A percentile compares a stretch with the other conserved stretches of the same genome.
phyloP scores from a whole-genome alignment of 1,140 invertebrate species.

The Parapsyche elsis region DNA sequence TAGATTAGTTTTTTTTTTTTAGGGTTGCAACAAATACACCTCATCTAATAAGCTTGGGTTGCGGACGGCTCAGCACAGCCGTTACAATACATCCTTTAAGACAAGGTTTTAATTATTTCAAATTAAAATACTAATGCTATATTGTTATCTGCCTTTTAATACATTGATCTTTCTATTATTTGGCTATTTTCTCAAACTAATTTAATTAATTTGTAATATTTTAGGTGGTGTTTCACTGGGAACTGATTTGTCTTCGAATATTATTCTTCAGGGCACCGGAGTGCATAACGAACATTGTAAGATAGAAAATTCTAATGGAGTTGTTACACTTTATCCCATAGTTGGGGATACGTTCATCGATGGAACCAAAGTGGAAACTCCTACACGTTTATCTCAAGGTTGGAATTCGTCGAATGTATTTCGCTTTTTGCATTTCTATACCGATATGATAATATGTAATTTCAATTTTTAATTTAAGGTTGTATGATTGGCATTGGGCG shows the following conservation, averaged over 20 bases:
- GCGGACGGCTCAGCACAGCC: slow-evolving; percentile 88
- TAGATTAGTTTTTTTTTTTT: slow-evolving; percentile 56
- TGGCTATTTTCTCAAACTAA: too few species aligned
- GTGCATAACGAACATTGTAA: slow-evolving; percentile 85
- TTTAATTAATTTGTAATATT: slow-evolving; percentile 58
- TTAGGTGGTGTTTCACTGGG: slow-evolving; percentile 81
- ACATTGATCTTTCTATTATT: too few species aligned
- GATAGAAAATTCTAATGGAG: slow-evolving; percentile 83
- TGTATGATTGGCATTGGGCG: slow-evolving; percentile 87
- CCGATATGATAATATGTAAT: slow-evolving; percentile 24
- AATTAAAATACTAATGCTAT: too few species aligned
- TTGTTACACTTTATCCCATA: slow-evolving; percentile 83
- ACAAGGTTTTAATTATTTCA: slow-evolving; percentile 60
- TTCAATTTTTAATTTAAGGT: slow-evolving; percentile 58
- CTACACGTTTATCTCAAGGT: slow-evolving; percentile 83
- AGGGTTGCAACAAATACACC: slow-evolving; percentile 88
- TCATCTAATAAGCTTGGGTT: slow-evolving; percentile 89
- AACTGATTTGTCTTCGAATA: slow-evolving; percentile 78
- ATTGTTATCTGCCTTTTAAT: too few species aligned
- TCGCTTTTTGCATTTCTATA: neutral
- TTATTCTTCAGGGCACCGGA: slow-evolving; percentile 82
- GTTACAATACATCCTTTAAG: slow-evolving; percentile 86
- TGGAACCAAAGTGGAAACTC: slow-evolving; percentile 71
- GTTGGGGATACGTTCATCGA: slow-evolving; percentile 78
- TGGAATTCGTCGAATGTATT: slow-evolving; percentile 50